Base-by-base conservation (phyloP, 2,797 vertebrate species). In the Buphagus erythrorhynchus region DNA sequence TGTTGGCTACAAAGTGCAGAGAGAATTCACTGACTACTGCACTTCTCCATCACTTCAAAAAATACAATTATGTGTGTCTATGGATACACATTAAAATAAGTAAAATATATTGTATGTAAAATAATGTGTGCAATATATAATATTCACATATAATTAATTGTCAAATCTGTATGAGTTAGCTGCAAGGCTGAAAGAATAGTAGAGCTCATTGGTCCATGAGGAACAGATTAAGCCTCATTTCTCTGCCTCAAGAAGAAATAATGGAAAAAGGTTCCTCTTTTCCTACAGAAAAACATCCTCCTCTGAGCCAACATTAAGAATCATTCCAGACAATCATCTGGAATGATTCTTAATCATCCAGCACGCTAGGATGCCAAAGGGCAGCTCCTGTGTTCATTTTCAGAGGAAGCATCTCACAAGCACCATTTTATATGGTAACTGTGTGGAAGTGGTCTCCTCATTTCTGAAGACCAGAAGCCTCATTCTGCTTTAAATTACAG, bases 391-490 rank as follows among this genome's bases (percentile, higher is more conserved):
- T 43, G 26, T 28, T 76, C 14, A 25, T 42, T 63, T 88, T 48
- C 76, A 88, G 42, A 54, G 38, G 55, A 63, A 78, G 38, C 36
- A 68, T 31, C 86, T 61, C 45, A 72, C 68, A 90, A 90, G 40
- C 17, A 79, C 9, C 28, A 17, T 61, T 86, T 65, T 46, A 36
- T 36, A 16, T 1, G 42, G 16, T 13, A 88, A 26, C 9, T 22
- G 31, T 2, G 22, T 57, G 11, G 61, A 43, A 63, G 22, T 13
- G 28, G 28, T 40, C 67, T 61, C 36, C 35, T 42, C 12, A 2
- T 29, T n/a, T 77, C 67, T 46, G 29, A 82, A 87, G 33, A 54
- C 24, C 57, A 55, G 14, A 6, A 91, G 15, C 52, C 58, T 58
- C 45, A 46, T 54, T 91, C 43, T 36, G 21, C 45, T 89, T 84